Evolutionary conservation across 2,888 invertebrate genomes (phyloP).

Genomic region (Hemistola chrysoprasaria): DNA sequence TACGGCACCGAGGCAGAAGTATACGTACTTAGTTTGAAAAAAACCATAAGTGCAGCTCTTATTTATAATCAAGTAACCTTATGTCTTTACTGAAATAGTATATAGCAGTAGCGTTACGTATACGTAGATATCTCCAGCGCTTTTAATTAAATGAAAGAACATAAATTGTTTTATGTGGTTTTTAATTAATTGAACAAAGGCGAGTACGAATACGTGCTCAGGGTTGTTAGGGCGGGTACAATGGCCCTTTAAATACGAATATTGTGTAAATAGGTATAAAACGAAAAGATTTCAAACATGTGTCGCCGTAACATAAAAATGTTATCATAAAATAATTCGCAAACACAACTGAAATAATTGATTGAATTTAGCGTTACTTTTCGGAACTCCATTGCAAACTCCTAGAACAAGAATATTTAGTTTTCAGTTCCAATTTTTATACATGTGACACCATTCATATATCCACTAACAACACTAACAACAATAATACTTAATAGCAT

Average conservation of each 20-base stretch:
- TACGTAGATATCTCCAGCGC: conserved; percentile 17
- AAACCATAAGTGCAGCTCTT: too few species aligned
- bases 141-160: conserved; percentile 25
- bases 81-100: conserved; percentile 2
- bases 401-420: too few species aligned
- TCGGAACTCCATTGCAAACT: too few species aligned
- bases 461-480: too few species aligned
- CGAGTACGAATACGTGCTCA: conserved; percentile 24
- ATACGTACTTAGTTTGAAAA: too few species aligned
- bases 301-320: conserved; percentile 44
- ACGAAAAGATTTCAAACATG: conserved; percentile 42
- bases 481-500: too few species aligned
- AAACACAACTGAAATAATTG: too few species aligned
- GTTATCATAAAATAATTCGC: conserved; percentile 49
- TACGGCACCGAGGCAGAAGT: too few species aligned
- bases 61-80: too few species aligned
- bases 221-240: conserved; percentile 26
- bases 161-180: conserved; percentile 27
- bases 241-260: conserved; percentile 34
- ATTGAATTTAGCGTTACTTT: too few species aligned
- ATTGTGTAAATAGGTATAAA: conserved; percentile 37
- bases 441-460: conserved; percentile 44
- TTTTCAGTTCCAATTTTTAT: too few species aligned
- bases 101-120: conserved; percentile 2
- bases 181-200: conserved; percentile 31